Percentiles rank a stretch among this genome's conserved stretches.
These are phyloP conservation scores for Argyrosomus japonicus DNA, from an alignment of 2,113 vertebrate genomes.

Conservation along the genomic window DNA sequence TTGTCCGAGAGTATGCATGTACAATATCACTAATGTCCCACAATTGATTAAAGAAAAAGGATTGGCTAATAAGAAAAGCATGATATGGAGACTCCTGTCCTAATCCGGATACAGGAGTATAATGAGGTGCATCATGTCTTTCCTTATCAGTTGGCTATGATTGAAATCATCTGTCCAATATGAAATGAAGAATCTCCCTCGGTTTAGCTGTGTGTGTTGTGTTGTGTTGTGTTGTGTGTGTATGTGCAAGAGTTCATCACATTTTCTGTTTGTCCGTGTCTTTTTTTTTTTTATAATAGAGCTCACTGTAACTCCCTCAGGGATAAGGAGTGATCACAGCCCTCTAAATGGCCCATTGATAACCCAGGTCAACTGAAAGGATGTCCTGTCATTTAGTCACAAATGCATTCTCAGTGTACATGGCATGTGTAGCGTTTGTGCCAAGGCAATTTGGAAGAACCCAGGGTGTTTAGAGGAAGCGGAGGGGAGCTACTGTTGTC, in stretches of 20 bases:
- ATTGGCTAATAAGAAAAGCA: slow-evolving; percentile 67
- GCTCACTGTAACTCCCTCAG: slow-evolving; percentile 58
- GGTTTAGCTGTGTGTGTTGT: slow-evolving; percentile 4
- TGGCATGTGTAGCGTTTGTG: slow-evolving; percentile 60
- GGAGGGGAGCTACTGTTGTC: slow-evolving; percentile 63
- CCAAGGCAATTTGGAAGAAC: slow-evolving; percentile 76
- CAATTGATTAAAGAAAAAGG: slow-evolving; percentile 31
- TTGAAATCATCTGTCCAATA: slow-evolving; percentile 72
- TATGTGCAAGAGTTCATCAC: not conserved
- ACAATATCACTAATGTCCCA: slow-evolving; percentile 22
- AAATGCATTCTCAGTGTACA: slow-evolving; percentile 72
- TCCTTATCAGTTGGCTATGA: slow-evolving; percentile 68
- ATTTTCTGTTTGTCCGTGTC: slow-evolving; percentile 37
- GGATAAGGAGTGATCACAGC: slow-evolving; percentile 50
- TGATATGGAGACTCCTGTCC: slow-evolving; percentile 56
- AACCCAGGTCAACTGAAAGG: slow-evolving; percentile 76
- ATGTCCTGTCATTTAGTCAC: slow-evolving; percentile 78
- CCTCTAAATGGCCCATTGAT: slow-evolving; percentile 81
- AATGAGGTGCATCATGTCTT: slow-evolving; percentile 69
- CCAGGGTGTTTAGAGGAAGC: slow-evolving; percentile 70
- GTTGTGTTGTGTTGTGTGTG: slow-evolving; percentile 7
- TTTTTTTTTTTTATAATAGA: slow-evolving; percentile 41
- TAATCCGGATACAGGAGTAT: slow-evolving; percentile 44
- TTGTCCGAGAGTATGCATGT: not conserved
- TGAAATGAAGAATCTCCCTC: slow-evolving; percentile 53